A percentile compares a stretch with the other conserved stretches of the same genome.
These are phyloP conservation scores for Lymantria monacha DNA, from an alignment of 2,888 invertebrate species.

Conservation along the genomic window DNA sequence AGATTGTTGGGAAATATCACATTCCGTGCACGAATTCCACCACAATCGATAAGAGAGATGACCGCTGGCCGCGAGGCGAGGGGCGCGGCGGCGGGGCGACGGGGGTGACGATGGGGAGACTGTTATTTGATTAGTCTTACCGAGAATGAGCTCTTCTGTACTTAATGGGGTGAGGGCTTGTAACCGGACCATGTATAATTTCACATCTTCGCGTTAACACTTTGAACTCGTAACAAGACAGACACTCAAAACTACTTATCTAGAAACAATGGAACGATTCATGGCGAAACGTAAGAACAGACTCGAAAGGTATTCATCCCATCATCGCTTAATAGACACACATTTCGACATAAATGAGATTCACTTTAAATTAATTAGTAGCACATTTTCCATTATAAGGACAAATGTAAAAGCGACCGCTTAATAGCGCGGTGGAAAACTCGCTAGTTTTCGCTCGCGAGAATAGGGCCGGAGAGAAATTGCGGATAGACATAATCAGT, in stretches of 20 bases:
- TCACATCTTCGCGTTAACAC: slow-evolving; percentile 45
- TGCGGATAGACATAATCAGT: slow-evolving; percentile 82
- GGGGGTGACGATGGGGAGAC: slow-evolving; percentile 65
- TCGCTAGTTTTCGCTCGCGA: slow-evolving; percentile 82
- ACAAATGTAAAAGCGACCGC: slow-evolving; percentile 82
- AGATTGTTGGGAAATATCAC: slow-evolving; percentile 76
- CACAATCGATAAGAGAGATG: slow-evolving; percentile 83
- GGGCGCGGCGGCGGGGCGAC: slow-evolving; percentile 29
- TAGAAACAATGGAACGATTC: slow-evolving; percentile 64
- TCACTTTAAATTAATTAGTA: slow-evolving; percentile 82
- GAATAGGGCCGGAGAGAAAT: slow-evolving; percentile 80
- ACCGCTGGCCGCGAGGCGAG: slow-evolving; percentile 76
- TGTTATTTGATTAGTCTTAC: slow-evolving; percentile 83
- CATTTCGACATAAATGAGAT: slow-evolving; percentile 82
- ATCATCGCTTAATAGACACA: slow-evolving; percentile 79
- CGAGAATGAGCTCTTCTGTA: slow-evolving; percentile 81
- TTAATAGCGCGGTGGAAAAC: slow-evolving; percentile 82
- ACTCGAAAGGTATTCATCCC: slow-evolving; percentile 68
- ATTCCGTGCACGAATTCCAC: slow-evolving; percentile 82
- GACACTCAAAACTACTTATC: slow-evolving; percentile 56
- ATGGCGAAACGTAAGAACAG: slow-evolving; percentile 49
- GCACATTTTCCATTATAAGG: slow-evolving; percentile 82
- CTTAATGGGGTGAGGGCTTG: slow-evolving; percentile 81
- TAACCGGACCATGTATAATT: slow-evolving; percentile 78
- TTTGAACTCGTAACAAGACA: slow-evolving; percentile 36